Percentiles rank a stretch among this genome's conserved stretches.
phyloP scores from a whole-genome alignment of 2,797 vertebrate genomes.

The Sebastes steindachneri region DNA sequence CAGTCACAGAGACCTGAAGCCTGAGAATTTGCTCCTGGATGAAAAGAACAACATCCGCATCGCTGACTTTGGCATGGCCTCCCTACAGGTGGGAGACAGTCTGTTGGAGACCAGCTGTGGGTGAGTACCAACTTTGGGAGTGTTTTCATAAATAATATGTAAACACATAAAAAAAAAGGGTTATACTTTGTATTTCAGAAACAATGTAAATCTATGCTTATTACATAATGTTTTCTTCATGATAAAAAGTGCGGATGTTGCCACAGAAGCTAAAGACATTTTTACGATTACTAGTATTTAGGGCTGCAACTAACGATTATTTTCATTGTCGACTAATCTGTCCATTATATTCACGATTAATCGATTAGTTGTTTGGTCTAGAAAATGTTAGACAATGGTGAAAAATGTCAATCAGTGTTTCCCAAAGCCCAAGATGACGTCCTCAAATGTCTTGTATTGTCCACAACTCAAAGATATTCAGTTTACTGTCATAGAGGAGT shows the following conservation, averaged over 20 bases:
- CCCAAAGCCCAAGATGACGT: too few relatives aligned
- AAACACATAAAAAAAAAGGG: neutral
- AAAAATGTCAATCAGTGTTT: too few relatives aligned
- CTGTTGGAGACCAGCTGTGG: constrained; percentile 94
- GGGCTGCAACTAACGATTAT: too few relatives aligned
- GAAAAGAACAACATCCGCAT: constrained; percentile 96
- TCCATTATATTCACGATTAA: too few relatives aligned
- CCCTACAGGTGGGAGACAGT: constrained; percentile 94
- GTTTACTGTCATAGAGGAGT: too few relatives aligned
- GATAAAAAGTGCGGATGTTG: neutral
- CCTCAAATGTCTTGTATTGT: too few relatives aligned
- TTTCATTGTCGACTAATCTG: too few relatives aligned
- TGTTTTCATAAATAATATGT: neutral
- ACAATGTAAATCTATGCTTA: neutral
- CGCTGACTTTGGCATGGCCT: constrained; percentile 95
- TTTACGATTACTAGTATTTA: neutral
- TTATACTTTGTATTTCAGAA: neutral
- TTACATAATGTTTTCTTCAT: neutral
- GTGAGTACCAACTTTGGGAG: constrained; percentile 79
- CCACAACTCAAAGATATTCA: too few relatives aligned
- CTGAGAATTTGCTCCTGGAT: constrained; percentile 93
- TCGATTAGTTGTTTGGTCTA: too few relatives aligned
- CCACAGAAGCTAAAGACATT: neutral
- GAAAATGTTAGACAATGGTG: too few relatives aligned
- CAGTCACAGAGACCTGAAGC: constrained; percentile 95